Evolutionary conservation across 1,140 invertebrate species (phyloP), one percentile per base, ranked within the genome.

Genomic region (Pogonomyrmex barbatus): DNA sequence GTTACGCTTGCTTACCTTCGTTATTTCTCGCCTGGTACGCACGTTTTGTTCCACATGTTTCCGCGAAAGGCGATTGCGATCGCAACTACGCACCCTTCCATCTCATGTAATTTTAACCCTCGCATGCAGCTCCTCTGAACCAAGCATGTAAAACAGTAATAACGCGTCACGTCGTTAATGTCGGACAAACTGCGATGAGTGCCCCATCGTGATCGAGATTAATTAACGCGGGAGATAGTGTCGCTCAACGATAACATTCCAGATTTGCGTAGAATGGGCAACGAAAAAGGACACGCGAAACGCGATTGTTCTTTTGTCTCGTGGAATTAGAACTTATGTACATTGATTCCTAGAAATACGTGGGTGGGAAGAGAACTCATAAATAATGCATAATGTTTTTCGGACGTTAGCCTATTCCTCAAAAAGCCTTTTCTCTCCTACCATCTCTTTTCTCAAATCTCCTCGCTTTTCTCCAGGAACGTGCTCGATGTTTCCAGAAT

Each of bases 331-430:
- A 56, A 86, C 42, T 50, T 2, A 65, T 58, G 33, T 24, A 54
- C 60, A 65, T 79, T 71, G 86, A 77, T 67, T 75, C 33, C 52
- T 63, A 36, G 73, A 81, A 86, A 83, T 67, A 60, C 79, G 82
- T 45, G 87, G 76, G 88, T 88, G 70, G 87, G 73, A 88, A 90
- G 87, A 65, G 87, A 88, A 83, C 87, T 93, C 90, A 92, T 93
- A 92, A 93, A 94, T 93, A 93, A 93, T 94, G 88, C 90, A 93
- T 85, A 94, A 93, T 94, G 94, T 94, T 95, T 94, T 94, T 95
- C 94, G 94, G 94, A 94, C 92, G 86, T 94, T 94, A 91, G 88
- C 52, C 89, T 78, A 79, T 91, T 84, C 89, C 87, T 83, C 50
- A 78, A 36, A 85, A 62, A 89, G 30, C 47, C 33, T 65, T 30